A percentile compares a stretch with the other conserved stretches of the same genome.
Conservation (phyloP, 2,797 vertebrate species). For the Cossypha heuglini region DNA sequence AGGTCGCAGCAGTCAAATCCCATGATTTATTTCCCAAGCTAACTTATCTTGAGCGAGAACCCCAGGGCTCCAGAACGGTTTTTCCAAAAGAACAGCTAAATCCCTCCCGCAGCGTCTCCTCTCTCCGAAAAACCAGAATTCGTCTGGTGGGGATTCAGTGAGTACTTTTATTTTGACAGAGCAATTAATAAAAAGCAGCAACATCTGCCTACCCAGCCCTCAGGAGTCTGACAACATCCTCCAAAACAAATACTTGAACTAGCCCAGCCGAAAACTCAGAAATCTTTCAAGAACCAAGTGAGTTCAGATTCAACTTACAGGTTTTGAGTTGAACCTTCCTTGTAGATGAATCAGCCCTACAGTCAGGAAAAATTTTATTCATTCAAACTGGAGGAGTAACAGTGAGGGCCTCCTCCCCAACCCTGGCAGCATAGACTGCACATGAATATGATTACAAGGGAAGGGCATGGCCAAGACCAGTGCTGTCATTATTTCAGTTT, state of each 20-base stretch:
- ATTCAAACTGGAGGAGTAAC: background rate
- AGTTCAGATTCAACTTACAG: background rate
- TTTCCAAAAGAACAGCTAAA: background rate
- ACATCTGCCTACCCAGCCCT: constrained; percentile 21
- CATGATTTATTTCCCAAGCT: constrained; percentile 32
- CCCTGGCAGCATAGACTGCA: fast-evolving
- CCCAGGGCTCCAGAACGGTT: constrained; percentile 21
- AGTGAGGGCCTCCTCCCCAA: background rate
- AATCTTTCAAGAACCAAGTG: background rate
- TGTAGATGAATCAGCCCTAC: background rate
- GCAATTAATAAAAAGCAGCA: constrained; percentile 9
- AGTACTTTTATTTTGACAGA: constrained; percentile 43
- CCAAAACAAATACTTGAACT: constrained; percentile 35
- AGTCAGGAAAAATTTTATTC: background rate
- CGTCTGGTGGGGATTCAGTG: background rate
- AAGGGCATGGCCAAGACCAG: background rate
- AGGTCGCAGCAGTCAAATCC: constrained; percentile 7
- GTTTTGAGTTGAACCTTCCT: background rate
- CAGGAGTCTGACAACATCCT: constrained; percentile 18
- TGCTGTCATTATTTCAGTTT: background rate
- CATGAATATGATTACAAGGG: background rate
- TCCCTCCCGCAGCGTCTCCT: background rate
- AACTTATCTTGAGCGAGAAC: background rate
- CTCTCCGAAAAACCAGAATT: background rate
- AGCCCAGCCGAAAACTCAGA: background rate